Evolutionary conservation across 2,113 vertebrate genomes (phyloP), one percentile per base, ranked within the genome.

Genomic region (Pomatostomus ruficeps): DNA sequence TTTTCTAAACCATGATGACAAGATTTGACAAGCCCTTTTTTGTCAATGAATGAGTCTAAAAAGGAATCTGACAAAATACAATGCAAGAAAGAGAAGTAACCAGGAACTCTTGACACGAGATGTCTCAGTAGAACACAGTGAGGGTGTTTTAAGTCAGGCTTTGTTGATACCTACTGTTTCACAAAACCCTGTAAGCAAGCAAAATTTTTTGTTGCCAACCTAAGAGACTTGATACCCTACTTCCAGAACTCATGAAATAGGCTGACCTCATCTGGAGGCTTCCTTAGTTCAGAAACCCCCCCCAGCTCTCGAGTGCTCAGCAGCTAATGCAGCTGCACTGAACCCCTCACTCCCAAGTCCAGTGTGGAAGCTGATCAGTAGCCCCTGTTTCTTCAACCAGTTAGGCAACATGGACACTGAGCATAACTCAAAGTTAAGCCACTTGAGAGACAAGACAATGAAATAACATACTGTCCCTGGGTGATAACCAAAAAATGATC

Each of bases 21-120:
- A 86, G 57, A 87, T 92, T 75, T 84, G 81, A 84, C 87, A 91
- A 93, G 20, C 15, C 24, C 10, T 55, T 91, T 94, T 88, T 95
- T 73, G 35, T 79, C 95, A 95, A 86, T 42, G 75, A 57, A 72
- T 62, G 77, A 59, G 63, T 77, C 65, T 75, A 38, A 78, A 83
- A 91, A 38, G 20, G 38, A 8, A 11, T 35, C 51, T 95, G 62
- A 89, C 46, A 95, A 96, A 96, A 94, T 14, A 74, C 18, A 61
- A 16, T 17, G n/a, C 68, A 85, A 85, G 35, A 61, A 93, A 74
- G 15, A 85, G 13, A 93, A 92, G 6, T 2, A 89, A 82, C 28
- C 12, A 52, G 87, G 61, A 94, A 59, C 66, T 62, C 81, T 20
- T 75, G 91, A 89, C 55, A 65, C 7, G 0, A 92, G 65, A 35